These are phyloP conservation scores for Chaunax sp. DNA, from an alignment of 2,797 vertebrate genomes.

Conservation along the genomic window DNA sequence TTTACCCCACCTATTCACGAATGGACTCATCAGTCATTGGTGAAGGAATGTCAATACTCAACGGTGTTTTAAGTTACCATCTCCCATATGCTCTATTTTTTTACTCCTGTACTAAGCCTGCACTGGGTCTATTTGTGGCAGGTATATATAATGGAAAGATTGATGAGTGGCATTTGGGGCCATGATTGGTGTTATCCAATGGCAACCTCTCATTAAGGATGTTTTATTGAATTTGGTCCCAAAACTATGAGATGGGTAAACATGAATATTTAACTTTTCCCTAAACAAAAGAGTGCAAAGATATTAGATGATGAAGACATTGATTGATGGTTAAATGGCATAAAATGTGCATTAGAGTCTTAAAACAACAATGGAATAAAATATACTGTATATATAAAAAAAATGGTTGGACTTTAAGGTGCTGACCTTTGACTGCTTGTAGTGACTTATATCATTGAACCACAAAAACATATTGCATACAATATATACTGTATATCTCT, in stretches of 20 bases:
- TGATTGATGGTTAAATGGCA: too few species aligned
- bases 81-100: slow-evolving; percentile 61
- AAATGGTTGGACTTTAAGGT: too few species aligned
- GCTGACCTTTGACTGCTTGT: neutral
- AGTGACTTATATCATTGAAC: neutral
- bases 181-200: neutral
- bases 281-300: neutral
- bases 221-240: neutral
- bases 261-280: too few species aligned
- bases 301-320: neutral
- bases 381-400: too few species aligned
- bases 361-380: too few species aligned
- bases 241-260: neutral
- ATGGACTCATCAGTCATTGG: slow-evolving; percentile 75
- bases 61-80: slow-evolving; percentile 64
- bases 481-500: slow-evolving; percentile 4
- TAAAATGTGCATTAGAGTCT: too few species aligned
- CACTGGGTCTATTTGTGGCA: neutral
- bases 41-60: slow-evolving; percentile 76
- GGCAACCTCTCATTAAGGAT: neutral
- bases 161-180: neutral
- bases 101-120: neutral
- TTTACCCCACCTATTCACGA: slow-evolving; percentile 68
- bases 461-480: too few species aligned
- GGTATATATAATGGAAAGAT: neutral